Evolutionary conservation across 2,888 invertebrate genomes (phyloP).

Genomic region (Bombylius major): DNA sequence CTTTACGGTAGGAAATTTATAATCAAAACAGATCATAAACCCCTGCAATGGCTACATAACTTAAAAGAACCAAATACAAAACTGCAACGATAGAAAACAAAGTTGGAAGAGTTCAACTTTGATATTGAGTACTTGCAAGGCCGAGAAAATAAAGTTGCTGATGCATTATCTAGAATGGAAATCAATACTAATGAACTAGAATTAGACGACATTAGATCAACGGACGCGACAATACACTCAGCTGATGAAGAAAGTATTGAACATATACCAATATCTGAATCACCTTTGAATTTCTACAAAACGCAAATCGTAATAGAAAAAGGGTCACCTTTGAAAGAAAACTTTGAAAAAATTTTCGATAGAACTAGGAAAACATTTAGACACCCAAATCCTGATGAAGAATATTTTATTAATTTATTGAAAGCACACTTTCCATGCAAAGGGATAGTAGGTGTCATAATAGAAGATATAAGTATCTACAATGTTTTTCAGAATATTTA

Average conservation of each 20-base stretch:
- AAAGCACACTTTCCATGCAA: conserved; percentile 1
- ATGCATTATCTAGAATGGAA: conserved; percentile 6
- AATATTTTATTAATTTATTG: conserved; percentile 1
- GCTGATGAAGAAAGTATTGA: conserved; percentile 10
- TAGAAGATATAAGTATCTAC: neutral
- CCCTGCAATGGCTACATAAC: conserved; percentile 9
- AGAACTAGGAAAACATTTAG: conserved; percentile 2
- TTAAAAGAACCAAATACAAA: conserved; percentile 10
- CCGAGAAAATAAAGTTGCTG: neutral
- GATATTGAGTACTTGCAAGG: neutral
- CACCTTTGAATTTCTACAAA: conserved; percentile 1
- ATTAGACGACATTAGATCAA: conserved; percentile 1
- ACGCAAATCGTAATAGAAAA: conserved; percentile 1
- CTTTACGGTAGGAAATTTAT: conserved; percentile 6
- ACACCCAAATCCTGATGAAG: neutral
- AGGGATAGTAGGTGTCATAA: conserved; percentile 3
- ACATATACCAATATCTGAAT: conserved; percentile 11
- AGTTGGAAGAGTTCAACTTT: conserved; percentile 7
- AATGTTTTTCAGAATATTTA: too few relatives aligned
- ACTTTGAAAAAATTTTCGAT: neutral
- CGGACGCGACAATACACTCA: conserved; percentile 11
- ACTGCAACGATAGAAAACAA: conserved; percentile 2
- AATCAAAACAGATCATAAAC: conserved; percentile 7
- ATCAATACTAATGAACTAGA: neutral
- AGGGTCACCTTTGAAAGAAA: neutral